Conservation (phyloP, 2,113 vertebrate genomes). For the Onychostoma macrolepis region DNA sequence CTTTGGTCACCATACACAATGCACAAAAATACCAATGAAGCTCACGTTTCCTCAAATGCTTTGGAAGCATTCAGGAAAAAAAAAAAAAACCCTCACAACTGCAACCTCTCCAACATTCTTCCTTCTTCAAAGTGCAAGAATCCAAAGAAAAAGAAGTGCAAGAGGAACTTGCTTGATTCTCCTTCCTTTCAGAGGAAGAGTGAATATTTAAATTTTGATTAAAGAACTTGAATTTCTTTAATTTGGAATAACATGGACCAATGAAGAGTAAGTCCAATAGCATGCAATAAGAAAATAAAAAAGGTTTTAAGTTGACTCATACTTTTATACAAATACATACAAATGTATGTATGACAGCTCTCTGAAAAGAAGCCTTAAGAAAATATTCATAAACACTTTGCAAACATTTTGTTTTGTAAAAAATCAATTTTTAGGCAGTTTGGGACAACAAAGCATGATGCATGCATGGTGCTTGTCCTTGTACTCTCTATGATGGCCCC, state of each 20-base stretch:
- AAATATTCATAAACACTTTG: neutral
- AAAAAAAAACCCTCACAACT: neutral
- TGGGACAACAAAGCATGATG: constrained; percentile 38
- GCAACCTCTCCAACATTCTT: neutral
- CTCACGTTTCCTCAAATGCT: neutral
- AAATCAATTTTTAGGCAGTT: neutral
- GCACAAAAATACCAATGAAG: neutral
- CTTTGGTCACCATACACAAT: neutral
- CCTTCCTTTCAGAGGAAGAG: neutral
- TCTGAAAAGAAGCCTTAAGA: neutral
- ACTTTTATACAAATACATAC: neutral
- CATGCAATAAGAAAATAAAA: neutral
- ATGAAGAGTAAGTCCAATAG: neutral
- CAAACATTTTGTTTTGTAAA: too few relatives aligned
- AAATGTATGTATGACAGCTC: neutral
- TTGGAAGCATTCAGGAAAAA: neutral
- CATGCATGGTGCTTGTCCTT: constrained; percentile 55
- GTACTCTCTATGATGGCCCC: constrained; percentile 67
- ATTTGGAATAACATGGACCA: neutral
- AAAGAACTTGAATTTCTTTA: neutral
- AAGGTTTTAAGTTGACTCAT: neutral
- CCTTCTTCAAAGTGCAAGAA: neutral
- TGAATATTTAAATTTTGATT: neutral
- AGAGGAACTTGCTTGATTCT: neutral
- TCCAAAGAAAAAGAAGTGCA: neutral